Conservation (phyloP, 1,140 invertebrate genomes). For the Zophobas morio region DNA sequence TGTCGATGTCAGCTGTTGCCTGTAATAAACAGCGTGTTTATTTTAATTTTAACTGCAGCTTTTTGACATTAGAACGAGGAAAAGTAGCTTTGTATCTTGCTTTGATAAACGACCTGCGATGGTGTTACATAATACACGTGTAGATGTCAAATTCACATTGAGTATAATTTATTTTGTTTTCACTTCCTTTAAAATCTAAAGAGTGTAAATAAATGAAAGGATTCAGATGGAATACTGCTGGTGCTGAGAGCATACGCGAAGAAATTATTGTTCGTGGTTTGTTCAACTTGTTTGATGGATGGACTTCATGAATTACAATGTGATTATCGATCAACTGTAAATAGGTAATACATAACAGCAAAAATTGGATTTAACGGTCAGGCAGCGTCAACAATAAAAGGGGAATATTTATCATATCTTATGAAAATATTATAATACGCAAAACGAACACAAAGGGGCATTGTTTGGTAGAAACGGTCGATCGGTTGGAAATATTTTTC, state of each 20-base stretch:
- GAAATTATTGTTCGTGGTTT: conserved; percentile 30
- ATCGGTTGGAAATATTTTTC: not conserved
- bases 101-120: conserved; percentile 4
- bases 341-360: conserved; percentile 10
- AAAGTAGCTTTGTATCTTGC: conserved; percentile 15
- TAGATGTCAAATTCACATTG: not conserved
- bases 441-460: not conserved
- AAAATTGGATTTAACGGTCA: conserved; percentile 13
- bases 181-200: conserved; percentile 15
- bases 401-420: conserved; percentile 11
- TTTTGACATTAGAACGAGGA: not conserved
- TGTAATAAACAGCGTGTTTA: conserved; percentile 13
- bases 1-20: conserved; percentile 3
- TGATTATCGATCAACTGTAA: conserved; percentile 14
- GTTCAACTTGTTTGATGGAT: conserved; percentile 31
- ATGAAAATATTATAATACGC: not conserved
- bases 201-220: not conserved
- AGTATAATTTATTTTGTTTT: conserved; percentile 32
- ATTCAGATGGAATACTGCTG: conserved; percentile 3
- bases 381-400: not conserved
- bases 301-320: conserved; percentile 18
- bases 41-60: conserved; percentile 2
- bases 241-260: not conserved
- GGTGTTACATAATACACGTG: not conserved
- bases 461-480: not conserved